A percentile compares a stretch with the other conserved stretches of the same genome.
phyloP scores from a whole-genome alignment of 2,113 vertebrate genomes.

The Tringa solitaria region DNA sequence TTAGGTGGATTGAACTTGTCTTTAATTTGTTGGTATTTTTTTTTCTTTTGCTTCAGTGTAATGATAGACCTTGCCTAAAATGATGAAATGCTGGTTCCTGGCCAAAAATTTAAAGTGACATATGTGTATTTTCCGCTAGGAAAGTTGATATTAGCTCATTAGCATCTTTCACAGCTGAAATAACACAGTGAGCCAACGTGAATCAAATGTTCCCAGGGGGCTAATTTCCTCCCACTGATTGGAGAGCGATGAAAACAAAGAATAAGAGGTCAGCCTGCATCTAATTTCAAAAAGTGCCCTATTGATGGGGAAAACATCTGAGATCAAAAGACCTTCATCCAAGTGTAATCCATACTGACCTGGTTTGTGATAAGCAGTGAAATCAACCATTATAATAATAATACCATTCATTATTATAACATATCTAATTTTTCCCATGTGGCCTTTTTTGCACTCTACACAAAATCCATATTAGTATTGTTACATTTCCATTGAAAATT shows the following conservation, averaged over 20 bases:
- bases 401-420: not conserved
- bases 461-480: not conserved
- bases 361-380: not conserved
- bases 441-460: not conserved
- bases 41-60: not conserved
- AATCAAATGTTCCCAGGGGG: conserved; percentile 13
- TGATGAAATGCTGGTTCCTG: conserved; percentile 36
- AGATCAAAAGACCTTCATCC: conserved; percentile 11
- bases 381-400: not conserved
- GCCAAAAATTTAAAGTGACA: conserved; percentile 33
- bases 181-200: conserved; percentile 53
- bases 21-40: not conserved
- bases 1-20: not conserved
- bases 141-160: conserved; percentile 67
- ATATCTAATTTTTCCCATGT: not conserved
- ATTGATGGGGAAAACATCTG: not conserved
- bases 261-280: conserved; percentile 37
- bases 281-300: conserved; percentile 27
- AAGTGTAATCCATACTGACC: not conserved
- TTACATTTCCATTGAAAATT: not conserved
- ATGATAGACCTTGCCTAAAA: conserved; percentile 18
- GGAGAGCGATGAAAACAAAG: conserved; percentile 60
- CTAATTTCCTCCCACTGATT: conserved; percentile 57
- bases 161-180: conserved; percentile 69
- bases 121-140: conserved; percentile 44